Base-by-base conservation (phyloP, 2,888 invertebrate genomes). In the Epistrophe grossulariae region DNA sequence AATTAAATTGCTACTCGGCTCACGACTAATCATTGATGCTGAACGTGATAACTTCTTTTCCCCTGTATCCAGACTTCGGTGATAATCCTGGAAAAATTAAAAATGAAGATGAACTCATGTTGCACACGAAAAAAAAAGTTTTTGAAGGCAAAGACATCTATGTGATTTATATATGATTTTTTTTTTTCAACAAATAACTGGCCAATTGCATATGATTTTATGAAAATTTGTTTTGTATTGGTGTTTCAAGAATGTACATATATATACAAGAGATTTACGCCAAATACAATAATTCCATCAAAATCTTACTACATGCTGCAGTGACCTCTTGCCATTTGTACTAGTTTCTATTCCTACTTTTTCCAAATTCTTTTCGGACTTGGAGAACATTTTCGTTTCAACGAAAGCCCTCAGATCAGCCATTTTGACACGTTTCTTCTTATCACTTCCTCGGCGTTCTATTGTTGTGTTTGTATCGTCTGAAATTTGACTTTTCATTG, bases 331-430 rank as follows among this genome's bases (percentile, higher is more conserved):
- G 90, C 91, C 93, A 90, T 92, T 92, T 89, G 91, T 90, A 87
- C 90, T 90, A 84, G 91, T 90, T 83, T 97, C 97, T 66, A 96
- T 95, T 84, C 97, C 97, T 91, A 97, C 97, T 94, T 97, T 97
- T 93, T 98, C 98, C 90, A 98, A 93, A 84, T 97, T 97, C 93
- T 97, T 97, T 90, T 98, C 98, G 0, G 98, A 98, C 93, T 98
- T 98, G 0, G 98, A 98, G 78, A 98, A 94, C 89, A 98, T 93
- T 93, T 98, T 98, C 0, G 97, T 97, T 92, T 98, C 98, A 17
- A 98, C 98, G 90, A 98, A 98, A 2, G 98, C 97, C 92, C 97
- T 96, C 48, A 98, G 93, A 91, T 98, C 98, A 0, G 97, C 96
- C 95, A 98, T 98, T 94, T 98, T 97, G 94, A 97, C 97, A 91